Percentiles rank a stretch among this genome's conserved stretches.
Evolutionary conservation across 1,140 invertebrate genomes (phyloP).

Genomic region (Platyscapa corneri): DNA sequence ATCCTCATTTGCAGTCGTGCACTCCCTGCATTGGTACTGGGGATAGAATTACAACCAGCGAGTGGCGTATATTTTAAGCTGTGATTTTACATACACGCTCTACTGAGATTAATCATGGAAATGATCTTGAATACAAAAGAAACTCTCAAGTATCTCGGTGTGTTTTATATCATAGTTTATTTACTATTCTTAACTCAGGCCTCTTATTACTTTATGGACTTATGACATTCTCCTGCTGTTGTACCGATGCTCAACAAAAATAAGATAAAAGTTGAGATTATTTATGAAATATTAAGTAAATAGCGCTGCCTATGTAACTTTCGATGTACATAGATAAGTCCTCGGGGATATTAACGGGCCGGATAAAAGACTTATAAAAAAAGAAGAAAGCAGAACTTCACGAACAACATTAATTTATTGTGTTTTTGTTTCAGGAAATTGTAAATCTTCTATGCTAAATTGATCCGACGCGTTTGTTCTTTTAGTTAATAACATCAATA

Average conservation of each 20-base stretch:
- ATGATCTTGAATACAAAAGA: slow-evolving; percentile 47
- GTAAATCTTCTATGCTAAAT: background rate
- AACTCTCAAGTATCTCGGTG: background rate
- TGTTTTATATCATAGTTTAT: background rate
- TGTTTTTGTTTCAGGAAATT: background rate
- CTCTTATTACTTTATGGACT: background rate
- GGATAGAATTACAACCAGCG: slow-evolving; percentile 43
- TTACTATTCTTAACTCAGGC: background rate
- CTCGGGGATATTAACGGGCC: background rate
- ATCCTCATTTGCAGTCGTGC: slow-evolving; percentile 43
- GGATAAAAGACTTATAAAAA: background rate
- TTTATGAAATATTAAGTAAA: background rate
- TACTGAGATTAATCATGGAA: slow-evolving; percentile 41
- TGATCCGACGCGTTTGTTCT: background rate
- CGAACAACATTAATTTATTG: background rate
- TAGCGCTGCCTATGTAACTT: background rate
- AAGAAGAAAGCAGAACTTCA: background rate
- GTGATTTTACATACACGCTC: slow-evolving; percentile 6
- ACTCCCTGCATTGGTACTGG: slow-evolving; percentile 18
- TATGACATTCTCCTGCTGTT: background rate
- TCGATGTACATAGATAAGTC: background rate
- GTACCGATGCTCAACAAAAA: background rate
- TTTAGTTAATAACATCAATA: background rate
- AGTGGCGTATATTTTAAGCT: background rate
- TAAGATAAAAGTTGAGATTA: background rate